Percentiles rank a stretch among this genome's conserved stretches.
These are phyloP conservation scores for Myotis lucifugus DNA, from an alignment of 2,113 vertebrate genomes.

Conservation along the genomic window DNA sequence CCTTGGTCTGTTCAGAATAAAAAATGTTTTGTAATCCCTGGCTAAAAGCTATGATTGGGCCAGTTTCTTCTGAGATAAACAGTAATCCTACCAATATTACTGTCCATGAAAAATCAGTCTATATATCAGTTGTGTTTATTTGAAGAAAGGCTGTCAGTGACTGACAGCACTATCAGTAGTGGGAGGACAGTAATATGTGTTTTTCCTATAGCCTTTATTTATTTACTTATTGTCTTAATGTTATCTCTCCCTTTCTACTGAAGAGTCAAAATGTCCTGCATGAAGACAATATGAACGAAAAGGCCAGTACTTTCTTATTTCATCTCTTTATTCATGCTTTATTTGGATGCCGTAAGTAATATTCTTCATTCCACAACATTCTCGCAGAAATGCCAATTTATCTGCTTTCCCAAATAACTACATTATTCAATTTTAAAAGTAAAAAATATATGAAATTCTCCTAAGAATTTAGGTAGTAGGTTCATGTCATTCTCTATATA, in stretches of 20 bases:
- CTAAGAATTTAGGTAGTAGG: not conserved
- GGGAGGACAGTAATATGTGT: not conserved
- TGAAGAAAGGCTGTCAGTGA: not conserved
- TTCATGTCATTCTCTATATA: not conserved
- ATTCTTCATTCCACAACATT: not conserved
- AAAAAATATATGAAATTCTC: not conserved
- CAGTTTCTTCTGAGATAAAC: not conserved
- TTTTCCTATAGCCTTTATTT: not conserved
- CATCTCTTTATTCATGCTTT: not conserved
- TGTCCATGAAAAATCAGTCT: not conserved
- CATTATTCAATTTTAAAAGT: not conserved
- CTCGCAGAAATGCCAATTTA: not conserved
- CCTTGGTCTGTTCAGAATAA: not conserved
- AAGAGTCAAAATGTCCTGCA: not conserved
- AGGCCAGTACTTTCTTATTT: not conserved
- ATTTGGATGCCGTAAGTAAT: not conserved
- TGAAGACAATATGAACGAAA: not conserved
- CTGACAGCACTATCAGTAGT: not conserved
- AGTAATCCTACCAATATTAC: not conserved
- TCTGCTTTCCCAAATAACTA: slow-evolving; percentile 23
- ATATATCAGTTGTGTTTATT: not conserved
- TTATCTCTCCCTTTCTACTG: not conserved
- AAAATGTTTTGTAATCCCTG: not conserved
- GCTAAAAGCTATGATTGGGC: not conserved
- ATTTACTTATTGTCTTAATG: not conserved